Percentiles rank a stretch among this genome's conserved stretches.
Conservation (phyloP, 2,888 invertebrate species). For the Archaeoteleia sp. region DNA sequence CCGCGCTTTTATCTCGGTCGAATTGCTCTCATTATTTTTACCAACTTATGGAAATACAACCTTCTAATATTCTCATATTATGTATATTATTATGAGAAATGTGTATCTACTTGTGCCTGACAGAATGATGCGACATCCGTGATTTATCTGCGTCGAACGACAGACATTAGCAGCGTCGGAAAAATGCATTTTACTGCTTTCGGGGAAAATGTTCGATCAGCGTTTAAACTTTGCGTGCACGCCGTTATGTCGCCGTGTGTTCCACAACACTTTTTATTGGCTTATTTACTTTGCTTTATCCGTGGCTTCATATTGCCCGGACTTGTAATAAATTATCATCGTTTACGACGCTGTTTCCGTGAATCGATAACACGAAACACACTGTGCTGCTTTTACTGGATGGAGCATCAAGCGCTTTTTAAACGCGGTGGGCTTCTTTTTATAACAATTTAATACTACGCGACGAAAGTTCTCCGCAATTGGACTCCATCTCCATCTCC, state of each 20-base stretch:
- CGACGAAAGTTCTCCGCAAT: neutral
- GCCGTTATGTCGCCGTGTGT: neutral
- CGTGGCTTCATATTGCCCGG: constrained; percentile 36
- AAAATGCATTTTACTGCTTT: too few relatives aligned
- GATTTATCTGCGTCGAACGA: too few relatives aligned
- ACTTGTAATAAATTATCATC: constrained; percentile 23
- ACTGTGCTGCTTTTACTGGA: neutral
- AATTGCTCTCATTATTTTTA: too few relatives aligned
- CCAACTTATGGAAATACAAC: too few relatives aligned
- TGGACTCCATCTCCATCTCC: too few relatives aligned
- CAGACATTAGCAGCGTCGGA: too few relatives aligned
- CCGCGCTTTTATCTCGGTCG: too few relatives aligned
- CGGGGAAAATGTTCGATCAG: too few relatives aligned
- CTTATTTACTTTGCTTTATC: constrained; percentile 51
- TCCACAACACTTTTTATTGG: constrained; percentile 38
- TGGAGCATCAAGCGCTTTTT: neutral
- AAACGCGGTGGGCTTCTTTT: neutral
- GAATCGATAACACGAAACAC: constrained; percentile 27
- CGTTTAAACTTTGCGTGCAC: neutral
- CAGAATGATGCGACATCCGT: too few relatives aligned
- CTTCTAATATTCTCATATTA: too few relatives aligned
- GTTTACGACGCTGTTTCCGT: constrained; percentile 44
- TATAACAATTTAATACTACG: neutral
- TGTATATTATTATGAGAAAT: too few relatives aligned
- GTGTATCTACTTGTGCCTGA: too few relatives aligned